A percentile compares a stretch with the other conserved stretches of the same genome.
Evolutionary conservation across 2,888 invertebrate species (phyloP).

Genomic region (Polyploca ridens): DNA sequence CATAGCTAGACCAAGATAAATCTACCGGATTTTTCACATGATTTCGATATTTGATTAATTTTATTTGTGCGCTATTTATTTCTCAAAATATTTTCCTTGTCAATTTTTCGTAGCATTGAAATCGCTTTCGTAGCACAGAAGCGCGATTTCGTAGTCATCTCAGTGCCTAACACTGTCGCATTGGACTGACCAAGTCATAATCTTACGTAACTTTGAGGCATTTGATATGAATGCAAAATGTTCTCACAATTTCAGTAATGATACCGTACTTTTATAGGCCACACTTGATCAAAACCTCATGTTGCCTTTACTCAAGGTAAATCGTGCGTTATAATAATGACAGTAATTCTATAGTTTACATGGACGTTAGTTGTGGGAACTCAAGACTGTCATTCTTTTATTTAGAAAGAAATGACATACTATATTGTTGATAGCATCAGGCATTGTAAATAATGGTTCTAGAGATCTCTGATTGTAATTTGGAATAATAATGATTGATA

Average conservation of each 20-base stretch:
- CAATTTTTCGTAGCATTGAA: too few relatives aligned
- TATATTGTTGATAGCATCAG: background rate
- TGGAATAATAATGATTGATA: background rate
- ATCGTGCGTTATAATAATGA: slow-evolving; percentile 7
- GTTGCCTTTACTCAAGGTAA: background rate
- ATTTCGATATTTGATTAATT: too few relatives aligned
- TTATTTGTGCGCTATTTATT: too few relatives aligned
- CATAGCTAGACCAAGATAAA: too few relatives aligned
- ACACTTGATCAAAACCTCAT: background rate
- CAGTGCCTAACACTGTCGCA: background rate
- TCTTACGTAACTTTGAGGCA: background rate
- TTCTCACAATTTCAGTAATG: background rate
- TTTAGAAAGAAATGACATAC: background rate
- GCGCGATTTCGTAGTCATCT: too few relatives aligned
- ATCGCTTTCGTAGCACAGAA: too few relatives aligned
- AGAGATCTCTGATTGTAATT: background rate
- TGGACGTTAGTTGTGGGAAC: slow-evolving; percentile 8
- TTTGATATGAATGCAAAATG: background rate
- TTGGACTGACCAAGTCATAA: background rate
- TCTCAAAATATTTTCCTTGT: too few relatives aligned
- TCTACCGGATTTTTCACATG: too few relatives aligned
- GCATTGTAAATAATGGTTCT: background rate
- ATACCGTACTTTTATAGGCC: background rate
- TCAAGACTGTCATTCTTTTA: slow-evolving; percentile 5
- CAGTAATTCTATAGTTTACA: slow-evolving; percentile 9